These are phyloP conservation scores for Microcebus tavaratra DNA, from an alignment of 2,113 vertebrate genomes.

Conservation along the genomic window DNA sequence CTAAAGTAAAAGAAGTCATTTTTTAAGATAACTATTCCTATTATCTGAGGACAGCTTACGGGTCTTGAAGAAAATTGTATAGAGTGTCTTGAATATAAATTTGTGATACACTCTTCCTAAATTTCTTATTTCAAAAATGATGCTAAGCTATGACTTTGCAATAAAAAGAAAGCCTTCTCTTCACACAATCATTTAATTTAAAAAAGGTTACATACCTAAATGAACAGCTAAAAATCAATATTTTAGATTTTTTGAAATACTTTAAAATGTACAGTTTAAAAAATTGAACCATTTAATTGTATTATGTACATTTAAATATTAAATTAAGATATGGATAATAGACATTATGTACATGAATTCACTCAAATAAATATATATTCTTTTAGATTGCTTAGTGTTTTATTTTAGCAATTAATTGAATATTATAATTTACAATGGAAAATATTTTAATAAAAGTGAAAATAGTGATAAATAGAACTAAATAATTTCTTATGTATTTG, in stretches of 20 bases:
- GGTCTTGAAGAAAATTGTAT: background rate
- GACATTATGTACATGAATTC: background rate
- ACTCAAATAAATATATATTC: background rate
- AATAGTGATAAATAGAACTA: background rate
- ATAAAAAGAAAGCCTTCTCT: background rate
- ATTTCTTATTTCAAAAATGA: constrained; percentile 2
- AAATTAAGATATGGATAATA: background rate
- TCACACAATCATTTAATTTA: background rate
- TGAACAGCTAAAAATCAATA: background rate
- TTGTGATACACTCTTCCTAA: background rate
- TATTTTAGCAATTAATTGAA: background rate
- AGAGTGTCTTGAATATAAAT: background rate
- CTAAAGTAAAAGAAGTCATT: background rate
- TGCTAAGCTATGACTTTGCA: background rate
- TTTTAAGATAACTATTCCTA: background rate
- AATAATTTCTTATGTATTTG: background rate
- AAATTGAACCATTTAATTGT: background rate
- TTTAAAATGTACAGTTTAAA: background rate
- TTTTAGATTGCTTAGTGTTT: background rate
- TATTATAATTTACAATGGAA: no score
- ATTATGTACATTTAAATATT: background rate
- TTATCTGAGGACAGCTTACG: background rate
- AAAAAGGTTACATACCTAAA: background rate
- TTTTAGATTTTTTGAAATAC: background rate
- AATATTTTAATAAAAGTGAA: background rate